phyloP scores from a whole-genome alignment of 2,113 vertebrate genomes.

The Typhlomys cinereus region DNA sequence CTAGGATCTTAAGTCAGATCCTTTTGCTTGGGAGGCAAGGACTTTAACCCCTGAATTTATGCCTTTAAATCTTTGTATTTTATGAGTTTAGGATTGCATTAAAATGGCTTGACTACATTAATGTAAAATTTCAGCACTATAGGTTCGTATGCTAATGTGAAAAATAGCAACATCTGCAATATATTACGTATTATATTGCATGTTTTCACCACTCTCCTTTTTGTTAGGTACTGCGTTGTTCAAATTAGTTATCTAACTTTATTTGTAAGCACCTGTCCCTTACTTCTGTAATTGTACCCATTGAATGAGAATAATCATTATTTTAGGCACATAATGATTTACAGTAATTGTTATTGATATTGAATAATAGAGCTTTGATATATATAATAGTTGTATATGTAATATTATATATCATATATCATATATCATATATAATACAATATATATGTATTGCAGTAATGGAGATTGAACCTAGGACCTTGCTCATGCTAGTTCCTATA shows the following conservation, averaged over 20 bases:
- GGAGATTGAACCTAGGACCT: neutral
- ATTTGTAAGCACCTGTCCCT: neutral
- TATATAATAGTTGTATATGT: too few relatives aligned
- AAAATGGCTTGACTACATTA: neutral
- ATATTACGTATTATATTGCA: neutral
- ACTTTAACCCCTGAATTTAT: constrained; percentile 72
- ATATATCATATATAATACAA: too few relatives aligned
- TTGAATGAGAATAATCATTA: constrained; percentile 12
- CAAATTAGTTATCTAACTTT: neutral
- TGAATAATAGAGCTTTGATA: constrained; percentile 43
- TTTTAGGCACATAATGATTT: constrained; percentile 17
- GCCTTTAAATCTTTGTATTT: constrained; percentile 42
- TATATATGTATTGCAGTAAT: neutral
- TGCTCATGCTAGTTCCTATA: neutral
- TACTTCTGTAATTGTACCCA: neutral
- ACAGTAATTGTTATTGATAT: constrained; percentile 32
- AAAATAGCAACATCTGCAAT: neutral
- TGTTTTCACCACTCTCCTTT: neutral
- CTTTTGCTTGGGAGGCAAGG: too few relatives aligned
- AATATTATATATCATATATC: neutral
- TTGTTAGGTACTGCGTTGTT: neutral
- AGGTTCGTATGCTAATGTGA: neutral
- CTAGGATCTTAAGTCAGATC: too few relatives aligned
- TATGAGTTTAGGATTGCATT: constrained; percentile 62
- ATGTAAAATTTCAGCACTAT: constrained; percentile 29